phyloP scores from a whole-genome alignment of 1,140 invertebrate genomes.

The Latrodectus geometricus region DNA sequence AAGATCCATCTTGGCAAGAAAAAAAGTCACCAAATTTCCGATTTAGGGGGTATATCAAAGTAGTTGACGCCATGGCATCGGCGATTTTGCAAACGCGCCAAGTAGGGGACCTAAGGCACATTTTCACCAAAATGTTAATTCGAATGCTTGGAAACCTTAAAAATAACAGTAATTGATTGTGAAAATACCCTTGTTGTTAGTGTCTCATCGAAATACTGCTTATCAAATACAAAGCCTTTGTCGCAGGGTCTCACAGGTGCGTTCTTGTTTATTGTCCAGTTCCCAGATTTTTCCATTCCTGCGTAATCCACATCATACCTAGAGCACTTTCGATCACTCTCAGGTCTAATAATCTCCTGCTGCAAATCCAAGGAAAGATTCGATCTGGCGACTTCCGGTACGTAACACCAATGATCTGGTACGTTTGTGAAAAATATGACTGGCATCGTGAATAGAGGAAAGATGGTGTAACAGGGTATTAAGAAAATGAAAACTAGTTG shows the following conservation, averaged over 20 bases:
- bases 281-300: neutral
- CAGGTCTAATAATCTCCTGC: conserved; percentile 29
- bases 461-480: conserved; percentile 37
- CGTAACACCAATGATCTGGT: conserved; percentile 74
- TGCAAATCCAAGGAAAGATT: conserved; percentile 69
- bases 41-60: no score
- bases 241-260: conserved; percentile 13
- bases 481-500: conserved; percentile 62
- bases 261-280: neutral
- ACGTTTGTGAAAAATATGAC: conserved; percentile 71
- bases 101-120: no score
- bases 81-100: no score
- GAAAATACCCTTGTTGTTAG: neutral
- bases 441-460: conserved; percentile 66
- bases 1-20: no score
- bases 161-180: neutral
- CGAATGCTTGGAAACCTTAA: no score
- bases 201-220: conserved; percentile 2
- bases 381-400: conserved; percentile 70
- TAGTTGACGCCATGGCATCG: no score
- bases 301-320: conserved; percentile 29
- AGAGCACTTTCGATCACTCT: neutral
- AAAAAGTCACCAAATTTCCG: no score
- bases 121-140: no score
- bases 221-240: conserved; percentile 12